Evolutionary conservation across 1,140 invertebrate species (phyloP), one percentile per base, ranked within the genome.

Genomic region (Holotrichia oblita): DNA sequence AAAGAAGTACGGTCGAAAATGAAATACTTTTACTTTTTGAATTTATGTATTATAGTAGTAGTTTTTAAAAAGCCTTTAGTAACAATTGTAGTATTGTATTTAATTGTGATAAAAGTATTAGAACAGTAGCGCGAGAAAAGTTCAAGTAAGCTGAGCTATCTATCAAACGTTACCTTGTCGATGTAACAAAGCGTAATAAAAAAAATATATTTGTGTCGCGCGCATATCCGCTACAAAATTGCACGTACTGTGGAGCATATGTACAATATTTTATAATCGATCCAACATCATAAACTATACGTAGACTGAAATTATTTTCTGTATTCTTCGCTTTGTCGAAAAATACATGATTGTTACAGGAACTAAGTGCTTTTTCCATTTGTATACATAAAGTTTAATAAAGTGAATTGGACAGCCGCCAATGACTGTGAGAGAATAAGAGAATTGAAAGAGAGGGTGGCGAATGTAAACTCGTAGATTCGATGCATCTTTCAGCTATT

Each of bases 301-400:
- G 20, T 8, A 20, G 7, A 20, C 0, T 14, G n/a, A 61, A 61
- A 61, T 61, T 20, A 61, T 61, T 14, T 61, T 61, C 59, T 9
- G 8, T 20, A n/a, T 20, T 20, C n/a, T 20, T 20, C 0, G 59
- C 3, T 20, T 9, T n/a, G 17, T 61, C 59, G 8, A 61, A 61
- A 61, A 61, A 17, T 17, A 9, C 59, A 61, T 61, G 1, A 48
- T 61, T 61, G 17, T 61, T n/a, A n/a, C 20, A 20, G n/a, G n/a
- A n/a, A 34, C 27, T 34, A 61, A 20, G n/a, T 20, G 17, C 17
- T 17, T 61, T 20, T n/a, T 61, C 59, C 59, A 22, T 61, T n/a
- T 61, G 59, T 61, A 61, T 61, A 48, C 27, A 44, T 44, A 14
- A 61, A 61, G n/a, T 61, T 61, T 61, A 61, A n/a, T 61, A 61